Percentiles rank a stretch among this genome's conserved stretches.
Conservation (phyloP, 2,888 invertebrate species). For the Nemoura dubitans region DNA sequence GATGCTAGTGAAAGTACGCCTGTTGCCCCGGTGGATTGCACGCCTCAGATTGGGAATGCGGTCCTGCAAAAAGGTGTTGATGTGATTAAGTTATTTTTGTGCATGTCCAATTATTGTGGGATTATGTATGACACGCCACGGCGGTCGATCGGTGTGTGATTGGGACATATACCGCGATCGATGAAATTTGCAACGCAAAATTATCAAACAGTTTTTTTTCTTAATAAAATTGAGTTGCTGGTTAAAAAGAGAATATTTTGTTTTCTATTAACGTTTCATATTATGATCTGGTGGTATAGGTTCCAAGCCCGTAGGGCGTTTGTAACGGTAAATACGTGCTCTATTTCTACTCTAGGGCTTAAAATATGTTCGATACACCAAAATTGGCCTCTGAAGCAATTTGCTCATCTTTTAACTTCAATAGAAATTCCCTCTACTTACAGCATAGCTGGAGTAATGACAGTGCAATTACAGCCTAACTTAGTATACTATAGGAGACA, state of each 20-base stretch:
- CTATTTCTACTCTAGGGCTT: no score
- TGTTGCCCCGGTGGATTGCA: neutral
- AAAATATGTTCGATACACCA: no score
- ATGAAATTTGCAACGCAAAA: no score
- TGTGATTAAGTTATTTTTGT: neutral
- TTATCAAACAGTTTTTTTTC: no score
- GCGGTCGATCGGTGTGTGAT: neutral
- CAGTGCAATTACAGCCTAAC: neutral
- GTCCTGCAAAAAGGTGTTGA: constrained; percentile 1
- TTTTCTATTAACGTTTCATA: no score
- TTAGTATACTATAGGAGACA: neutral
- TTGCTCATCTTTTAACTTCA: neutral
- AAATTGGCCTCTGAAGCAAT: neutral
- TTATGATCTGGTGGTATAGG: no score
- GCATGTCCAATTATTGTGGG: neutral
- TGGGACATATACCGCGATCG: no score
- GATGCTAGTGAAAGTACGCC: neutral
- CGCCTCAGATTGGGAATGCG: neutral
- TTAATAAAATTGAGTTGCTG: no score
- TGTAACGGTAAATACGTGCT: no score
- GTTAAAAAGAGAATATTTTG: no score
- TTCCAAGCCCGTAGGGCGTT: no score
- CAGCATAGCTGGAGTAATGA: neutral
- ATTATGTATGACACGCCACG: neutral
- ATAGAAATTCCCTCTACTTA: neutral